These are phyloP conservation scores for Drosophila novamexicana DNA, from an alignment of 1,140 invertebrate genomes.

Conservation along the genomic window DNA sequence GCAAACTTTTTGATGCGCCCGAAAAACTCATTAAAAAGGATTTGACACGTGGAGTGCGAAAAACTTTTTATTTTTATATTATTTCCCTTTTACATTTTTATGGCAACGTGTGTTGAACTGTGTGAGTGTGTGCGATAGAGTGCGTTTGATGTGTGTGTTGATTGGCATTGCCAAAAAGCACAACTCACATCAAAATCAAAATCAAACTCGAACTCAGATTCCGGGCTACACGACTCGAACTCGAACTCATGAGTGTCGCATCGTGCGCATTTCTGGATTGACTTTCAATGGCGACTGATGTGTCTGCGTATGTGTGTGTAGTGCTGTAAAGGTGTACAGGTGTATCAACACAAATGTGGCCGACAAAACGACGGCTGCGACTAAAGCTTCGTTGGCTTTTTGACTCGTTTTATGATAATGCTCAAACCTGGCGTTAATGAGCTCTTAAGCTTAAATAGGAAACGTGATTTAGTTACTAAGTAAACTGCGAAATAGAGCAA, in stretches of 20 bases:
- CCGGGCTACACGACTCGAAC: not conserved
- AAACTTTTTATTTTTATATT: constrained; percentile 82
- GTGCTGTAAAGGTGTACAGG: not conserved
- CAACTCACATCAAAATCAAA: constrained; percentile 62
- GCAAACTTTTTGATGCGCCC: constrained; percentile 82
- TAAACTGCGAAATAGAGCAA: constrained; percentile 58
- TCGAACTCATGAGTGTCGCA: constrained; percentile 54
- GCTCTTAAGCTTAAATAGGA: constrained; percentile 83
- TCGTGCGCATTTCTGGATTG: constrained; percentile 78
- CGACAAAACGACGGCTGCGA: constrained; percentile 43
- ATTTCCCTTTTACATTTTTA: constrained; percentile 83
- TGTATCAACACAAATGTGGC: constrained; percentile 29
- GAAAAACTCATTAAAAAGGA: constrained; percentile 84
- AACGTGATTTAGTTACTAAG: constrained; percentile 83
- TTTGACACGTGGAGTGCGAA: constrained; percentile 84
- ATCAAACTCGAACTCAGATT: constrained; percentile 12
- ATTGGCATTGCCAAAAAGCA: constrained; percentile 68
- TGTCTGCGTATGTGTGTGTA: constrained; percentile 35
- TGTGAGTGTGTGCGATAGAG: constrained; percentile 19
- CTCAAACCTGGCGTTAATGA: constrained; percentile 79
- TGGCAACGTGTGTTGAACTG: constrained; percentile 71
- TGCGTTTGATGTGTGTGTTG: constrained; percentile 75
- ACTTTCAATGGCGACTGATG: constrained; percentile 82
- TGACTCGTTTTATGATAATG: constrained; percentile 80
- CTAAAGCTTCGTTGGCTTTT: constrained; percentile 35